Evolutionary conservation across 2,888 invertebrate species (phyloP).

Genomic region (Anthoptus insignis): DNA sequence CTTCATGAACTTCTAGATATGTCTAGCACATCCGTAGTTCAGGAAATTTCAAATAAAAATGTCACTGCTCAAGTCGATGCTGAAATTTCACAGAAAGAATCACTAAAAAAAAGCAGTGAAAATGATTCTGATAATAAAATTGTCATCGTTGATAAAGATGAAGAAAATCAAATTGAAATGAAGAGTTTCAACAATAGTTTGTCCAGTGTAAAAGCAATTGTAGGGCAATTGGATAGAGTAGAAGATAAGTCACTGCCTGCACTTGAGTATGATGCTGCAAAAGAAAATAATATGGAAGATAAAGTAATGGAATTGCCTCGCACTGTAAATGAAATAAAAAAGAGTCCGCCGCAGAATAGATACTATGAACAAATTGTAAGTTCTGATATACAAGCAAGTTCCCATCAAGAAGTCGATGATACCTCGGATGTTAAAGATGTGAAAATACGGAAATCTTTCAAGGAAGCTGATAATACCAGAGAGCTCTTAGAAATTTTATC

Average conservation of each 20-base stretch:
- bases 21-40: slow-evolving; percentile 54
- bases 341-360: slow-evolving; percentile 42
- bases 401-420: slow-evolving; percentile 20
- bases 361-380: slow-evolving; percentile 52
- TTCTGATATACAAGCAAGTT: slow-evolving; percentile 42
- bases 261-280: slow-evolving; percentile 47
- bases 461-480: slow-evolving; percentile 66
- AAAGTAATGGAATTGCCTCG: slow-evolving; percentile 48
- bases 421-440: slow-evolving; percentile 42
- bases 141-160: slow-evolving; percentile 59
- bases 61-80: slow-evolving; percentile 42
- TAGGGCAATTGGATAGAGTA: not conserved
- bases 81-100: slow-evolving; percentile 27
- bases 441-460: slow-evolving; percentile 52
- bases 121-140: slow-evolving; percentile 53
- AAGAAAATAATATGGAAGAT: slow-evolving; percentile 44
- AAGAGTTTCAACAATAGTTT: not conserved
- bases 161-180: slow-evolving; percentile 46
- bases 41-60: slow-evolving; percentile 49
- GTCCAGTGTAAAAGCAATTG: not conserved
- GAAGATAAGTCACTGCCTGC: slow-evolving; percentile 31
- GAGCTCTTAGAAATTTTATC: slow-evolving; percentile 70
- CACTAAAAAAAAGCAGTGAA: slow-evolving; percentile 24
- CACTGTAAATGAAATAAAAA: slow-evolving; percentile 34
- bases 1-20: slow-evolving; percentile 64